phyloP scores from a whole-genome alignment of 2,797 vertebrate genomes.

The Furcifer pardalis region DNA sequence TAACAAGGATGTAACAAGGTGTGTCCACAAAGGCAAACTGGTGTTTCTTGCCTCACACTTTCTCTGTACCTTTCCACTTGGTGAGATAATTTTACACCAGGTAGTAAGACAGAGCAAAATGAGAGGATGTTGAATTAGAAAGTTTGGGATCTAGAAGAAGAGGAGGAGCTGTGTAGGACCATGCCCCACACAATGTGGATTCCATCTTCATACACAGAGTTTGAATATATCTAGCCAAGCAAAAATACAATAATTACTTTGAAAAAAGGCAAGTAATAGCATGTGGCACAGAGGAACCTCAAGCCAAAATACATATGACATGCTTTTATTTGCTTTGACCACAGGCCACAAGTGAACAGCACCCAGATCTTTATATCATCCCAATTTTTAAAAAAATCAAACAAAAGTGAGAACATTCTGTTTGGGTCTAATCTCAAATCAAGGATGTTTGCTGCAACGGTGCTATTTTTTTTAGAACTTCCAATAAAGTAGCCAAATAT shows the following conservation, averaged over 20 bases:
- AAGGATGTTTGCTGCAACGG: neutral
- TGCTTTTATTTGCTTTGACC: neutral
- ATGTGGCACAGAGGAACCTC: neutral
- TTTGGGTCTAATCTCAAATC: neutral
- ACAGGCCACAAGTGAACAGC: neutral
- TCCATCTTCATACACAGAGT: neutral
- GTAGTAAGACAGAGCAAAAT: neutral
- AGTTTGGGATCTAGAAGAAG: neutral
- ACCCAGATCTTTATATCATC: neutral
- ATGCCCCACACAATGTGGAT: neutral
- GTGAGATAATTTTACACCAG: neutral
- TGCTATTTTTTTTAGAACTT: neutral
- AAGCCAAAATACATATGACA: neutral
- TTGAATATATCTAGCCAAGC: neutral
- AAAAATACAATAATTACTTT: neutral
- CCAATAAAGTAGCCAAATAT: neutral
- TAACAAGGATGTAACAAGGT: neutral
- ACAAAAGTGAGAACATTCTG: too few species aligned
- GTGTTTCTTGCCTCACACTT: neutral
- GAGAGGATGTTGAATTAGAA: neutral
- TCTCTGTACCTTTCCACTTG: neutral
- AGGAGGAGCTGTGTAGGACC: neutral
- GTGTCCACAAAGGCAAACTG: neutral
- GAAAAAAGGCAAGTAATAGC: neutral
- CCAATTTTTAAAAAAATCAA: neutral